Evolutionary conservation across 2,888 invertebrate species (phyloP).

Genomic region (Campopleginae sp.): DNA sequence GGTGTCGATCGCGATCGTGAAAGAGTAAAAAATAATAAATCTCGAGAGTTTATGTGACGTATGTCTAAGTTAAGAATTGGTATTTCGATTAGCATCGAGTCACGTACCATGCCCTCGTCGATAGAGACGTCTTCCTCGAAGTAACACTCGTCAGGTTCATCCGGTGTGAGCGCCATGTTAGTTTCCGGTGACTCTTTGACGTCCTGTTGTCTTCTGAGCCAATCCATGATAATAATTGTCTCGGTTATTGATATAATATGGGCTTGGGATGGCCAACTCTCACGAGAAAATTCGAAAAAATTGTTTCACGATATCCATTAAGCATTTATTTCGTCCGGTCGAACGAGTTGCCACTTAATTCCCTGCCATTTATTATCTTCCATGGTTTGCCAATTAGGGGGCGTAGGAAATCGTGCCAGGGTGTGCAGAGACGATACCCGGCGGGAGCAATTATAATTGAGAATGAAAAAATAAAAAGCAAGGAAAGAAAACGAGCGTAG

Average conservation of each 20-base stretch:
- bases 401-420: conserved; percentile 35
- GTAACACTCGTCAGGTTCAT: conserved; percentile 80
- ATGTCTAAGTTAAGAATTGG: conserved; percentile 21
- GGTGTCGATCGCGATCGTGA: no score
- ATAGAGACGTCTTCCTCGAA: conserved; percentile 81
- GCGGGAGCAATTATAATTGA: conserved; percentile 42
- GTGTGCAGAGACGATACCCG: conserved; percentile 17
- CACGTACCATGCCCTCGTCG: conserved; percentile 83
- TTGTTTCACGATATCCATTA: neutral
- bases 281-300: neutral
- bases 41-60: no score
- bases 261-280: neutral
- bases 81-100: conserved; percentile 62
- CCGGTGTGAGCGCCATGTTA: conserved; percentile 75
- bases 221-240: conserved; percentile 76
- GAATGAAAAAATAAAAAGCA: conserved; percentile 6
- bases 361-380: conserved; percentile 1
- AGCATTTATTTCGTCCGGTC: neutral
- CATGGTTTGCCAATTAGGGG: conserved; percentile 29
- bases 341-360: conserved; percentile 15
- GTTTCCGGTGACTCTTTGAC: conserved; percentile 76
- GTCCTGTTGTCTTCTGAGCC: conserved; percentile 78
- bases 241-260: neutral
- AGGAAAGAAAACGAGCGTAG: neutral
- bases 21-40: no score